A percentile compares a stretch with the other conserved stretches of the same genome.
phyloP scores from a whole-genome alignment of 2,113 vertebrate genomes.

The Cryptotis parvus region DNA sequence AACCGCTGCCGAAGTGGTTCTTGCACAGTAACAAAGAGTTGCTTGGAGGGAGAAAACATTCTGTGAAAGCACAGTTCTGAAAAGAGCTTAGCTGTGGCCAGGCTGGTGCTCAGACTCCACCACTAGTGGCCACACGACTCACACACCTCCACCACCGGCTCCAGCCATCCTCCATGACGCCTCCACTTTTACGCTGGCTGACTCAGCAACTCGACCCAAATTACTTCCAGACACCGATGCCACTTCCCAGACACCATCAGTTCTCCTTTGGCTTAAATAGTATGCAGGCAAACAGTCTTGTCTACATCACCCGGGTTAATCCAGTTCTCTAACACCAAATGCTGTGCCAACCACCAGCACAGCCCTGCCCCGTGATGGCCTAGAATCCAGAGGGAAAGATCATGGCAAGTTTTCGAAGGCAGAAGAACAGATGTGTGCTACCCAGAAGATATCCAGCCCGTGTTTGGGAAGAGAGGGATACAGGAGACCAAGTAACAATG shows the following conservation, averaged over 20 bases:
- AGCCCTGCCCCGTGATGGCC: background rate
- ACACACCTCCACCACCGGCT: background rate
- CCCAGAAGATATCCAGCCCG: background rate
- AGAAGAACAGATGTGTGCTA: background rate
- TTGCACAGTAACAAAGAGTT: constrained; percentile 28
- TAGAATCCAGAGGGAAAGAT: background rate
- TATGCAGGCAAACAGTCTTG: background rate
- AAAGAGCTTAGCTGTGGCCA: background rate
- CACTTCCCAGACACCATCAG: background rate
- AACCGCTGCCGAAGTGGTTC: constrained; percentile 21
- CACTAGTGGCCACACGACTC: background rate
- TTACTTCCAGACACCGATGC: background rate
- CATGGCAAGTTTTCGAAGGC: background rate
- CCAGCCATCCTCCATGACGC: rapidly evolving
- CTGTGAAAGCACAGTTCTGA: background rate
- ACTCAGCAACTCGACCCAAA: background rate
- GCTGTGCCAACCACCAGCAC: rapidly evolving
- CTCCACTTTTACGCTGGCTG: background rate
- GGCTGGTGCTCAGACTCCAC: background rate
- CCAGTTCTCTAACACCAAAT: background rate
- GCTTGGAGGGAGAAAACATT: background rate
- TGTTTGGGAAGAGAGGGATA: background rate
- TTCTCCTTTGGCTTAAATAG: background rate
- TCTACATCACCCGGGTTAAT: background rate
- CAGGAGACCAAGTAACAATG: rapidly evolving